Evolutionary conservation across 37 sponge, comb jelly and placozoan genomes (phyloP), one percentile per base, ranked within the genome.

Genomic region (Beroe forskalii): DNA sequence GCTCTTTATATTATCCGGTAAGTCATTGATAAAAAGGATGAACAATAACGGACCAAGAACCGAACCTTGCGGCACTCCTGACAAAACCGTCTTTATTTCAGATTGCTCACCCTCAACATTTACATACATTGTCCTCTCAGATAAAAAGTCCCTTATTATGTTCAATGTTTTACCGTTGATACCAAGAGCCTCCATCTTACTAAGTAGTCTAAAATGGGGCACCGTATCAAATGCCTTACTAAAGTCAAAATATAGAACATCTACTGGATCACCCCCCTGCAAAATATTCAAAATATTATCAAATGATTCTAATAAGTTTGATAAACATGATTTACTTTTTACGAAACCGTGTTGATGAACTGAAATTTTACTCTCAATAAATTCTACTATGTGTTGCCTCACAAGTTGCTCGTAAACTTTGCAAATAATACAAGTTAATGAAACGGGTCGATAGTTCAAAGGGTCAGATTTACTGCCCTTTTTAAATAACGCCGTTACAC

Each of bases 371-470:
- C 3, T n/a, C 4, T 24, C 27, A 6, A 63, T 28, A 63, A 63
- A 63, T 24, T 9, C 27, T 63, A 63, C 4, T 22, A 63, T 27
- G 17, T 63, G 30, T 22, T 22, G 4, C 30, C 66, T 22, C 3
- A 63, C 27, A 9, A 63, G 17, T 27, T 63, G 17, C 17, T 63
- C 66, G 4, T 63, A 48, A 17, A 48, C 6, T 48, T 48, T 17
- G 4, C 30, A 63, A 63, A 63, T 8, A 24, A 63, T 63, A 63
- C 66, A 63, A 24, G 66, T 63, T 63, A 63, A 63, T 22, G 66
- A 63, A 28, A 63, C 4, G 17, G 24, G 30, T 6, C 17, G 30
- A 24, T 63, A 63, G 17, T 63, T 48, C 12, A 48, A 48, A 12
- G 55, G 55, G n/a, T n/a, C n/a, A n/a, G n/a, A n/a, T n/a, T n/a